Evolutionary conservation across 64 coral and sea anemone genomes (phyloP).

Genomic region (Dendrophyllia cribrosa): DNA sequence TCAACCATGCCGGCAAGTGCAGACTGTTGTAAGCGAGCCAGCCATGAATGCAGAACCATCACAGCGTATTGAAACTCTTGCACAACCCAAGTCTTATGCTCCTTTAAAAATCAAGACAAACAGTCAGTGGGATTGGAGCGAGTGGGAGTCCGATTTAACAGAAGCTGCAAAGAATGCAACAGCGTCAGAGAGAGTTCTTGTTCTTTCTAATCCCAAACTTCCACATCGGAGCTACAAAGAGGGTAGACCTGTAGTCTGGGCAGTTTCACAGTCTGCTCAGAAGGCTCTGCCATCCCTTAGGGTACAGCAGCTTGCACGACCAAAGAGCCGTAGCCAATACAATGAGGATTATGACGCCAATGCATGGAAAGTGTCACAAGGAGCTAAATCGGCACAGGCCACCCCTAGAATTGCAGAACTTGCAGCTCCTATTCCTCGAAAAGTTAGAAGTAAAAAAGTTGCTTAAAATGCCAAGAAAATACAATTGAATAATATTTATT

Average conservation of each 20-base stretch:
- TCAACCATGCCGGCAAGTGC: conserved; percentile 79
- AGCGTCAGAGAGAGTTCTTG: conserved; percentile 73
- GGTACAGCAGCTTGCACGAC: conserved; percentile 91
- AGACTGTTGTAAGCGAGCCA: conserved; percentile 74
- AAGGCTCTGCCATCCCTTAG: conserved; percentile 93
- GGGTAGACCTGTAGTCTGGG: conserved; percentile 86
- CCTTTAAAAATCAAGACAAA: conserved; percentile 90
- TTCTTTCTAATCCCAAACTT: conserved; percentile 77
- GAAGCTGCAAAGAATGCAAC: conserved; percentile 84
- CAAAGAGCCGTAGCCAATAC: conserved; percentile 94
- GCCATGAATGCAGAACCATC: conserved; percentile 81
- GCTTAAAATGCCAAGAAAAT: background rate
- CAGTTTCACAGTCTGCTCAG: conserved; percentile 72
- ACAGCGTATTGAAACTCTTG: conserved; percentile 67
- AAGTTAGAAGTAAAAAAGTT: conserved; percentile 92
- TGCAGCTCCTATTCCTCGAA: conserved; percentile 83
- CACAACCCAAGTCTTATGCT: conserved; percentile 78
- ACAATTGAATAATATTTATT: background rate
- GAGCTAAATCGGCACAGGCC: conserved; percentile 91
- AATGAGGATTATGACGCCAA: conserved; percentile 90
- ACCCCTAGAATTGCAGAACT: conserved; percentile 95
- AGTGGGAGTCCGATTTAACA: conserved; percentile 87
- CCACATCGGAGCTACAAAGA: conserved; percentile 94
- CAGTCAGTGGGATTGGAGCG: conserved; percentile 98
- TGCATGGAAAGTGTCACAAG: conserved; percentile 93